Evolutionary conservation across 1,140 invertebrate genomes (phyloP).

Genomic region (Anadara kagoshimensis): DNA sequence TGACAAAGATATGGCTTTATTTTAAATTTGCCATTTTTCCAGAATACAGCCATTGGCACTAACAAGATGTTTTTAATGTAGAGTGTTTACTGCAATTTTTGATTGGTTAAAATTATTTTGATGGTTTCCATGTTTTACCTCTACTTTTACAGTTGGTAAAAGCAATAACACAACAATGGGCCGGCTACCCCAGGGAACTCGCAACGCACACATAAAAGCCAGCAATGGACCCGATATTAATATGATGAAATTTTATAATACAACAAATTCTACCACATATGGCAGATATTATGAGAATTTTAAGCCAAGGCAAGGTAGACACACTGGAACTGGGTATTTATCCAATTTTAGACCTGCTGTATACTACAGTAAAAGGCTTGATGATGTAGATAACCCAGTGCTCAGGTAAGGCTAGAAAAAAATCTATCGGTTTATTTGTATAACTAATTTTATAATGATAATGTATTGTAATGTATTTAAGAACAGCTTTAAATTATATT

Average conservation of each 20-base stretch:
- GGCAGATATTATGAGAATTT: constrained; percentile 71
- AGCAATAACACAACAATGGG: constrained; percentile 17
- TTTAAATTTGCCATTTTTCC: too few species aligned
- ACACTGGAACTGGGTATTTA: constrained; percentile 71
- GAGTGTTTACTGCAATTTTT: too few species aligned
- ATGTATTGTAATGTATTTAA: too few species aligned
- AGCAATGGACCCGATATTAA: constrained; percentile 71
- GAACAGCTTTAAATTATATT: neutral
- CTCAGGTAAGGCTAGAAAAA: constrained; percentile 59
- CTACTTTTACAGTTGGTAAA: too few species aligned
- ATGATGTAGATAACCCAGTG: constrained; percentile 71
- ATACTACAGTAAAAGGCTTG: constrained; percentile 69
- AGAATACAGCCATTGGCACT: too few species aligned
- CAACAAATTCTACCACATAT: constrained; percentile 69
- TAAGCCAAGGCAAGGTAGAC: constrained; percentile 62
- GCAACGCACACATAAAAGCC: constrained; percentile 62
- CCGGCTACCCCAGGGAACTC: constrained; percentile 56
- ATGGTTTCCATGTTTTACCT: too few species aligned
- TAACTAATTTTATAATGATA: too few species aligned
- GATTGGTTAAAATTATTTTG: too few species aligned
- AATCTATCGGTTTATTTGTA: too few species aligned
- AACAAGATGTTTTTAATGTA: too few species aligned
- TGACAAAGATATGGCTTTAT: too few species aligned
- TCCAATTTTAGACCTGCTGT: constrained; percentile 70
- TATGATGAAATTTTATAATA: constrained; percentile 73